A percentile compares a stretch with the other conserved stretches of the same genome.
phyloP scores from a whole-genome alignment of 2,888 invertebrate genomes.

The Polylopha cassiicola region DNA sequence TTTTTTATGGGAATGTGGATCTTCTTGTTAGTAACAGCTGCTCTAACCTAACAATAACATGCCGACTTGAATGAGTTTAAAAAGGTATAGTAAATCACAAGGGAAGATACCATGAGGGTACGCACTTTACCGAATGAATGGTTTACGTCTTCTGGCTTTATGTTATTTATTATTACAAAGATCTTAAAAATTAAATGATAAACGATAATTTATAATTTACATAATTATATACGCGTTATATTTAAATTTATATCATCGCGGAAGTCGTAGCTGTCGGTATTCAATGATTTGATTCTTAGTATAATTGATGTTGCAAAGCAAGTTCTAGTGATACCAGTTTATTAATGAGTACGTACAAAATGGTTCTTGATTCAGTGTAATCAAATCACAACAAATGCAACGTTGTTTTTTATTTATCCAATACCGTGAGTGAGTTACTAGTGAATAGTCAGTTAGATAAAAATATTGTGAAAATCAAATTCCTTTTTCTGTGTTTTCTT shows the following conservation, averaged over 20 bases:
- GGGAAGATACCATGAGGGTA: conserved; percentile 33
- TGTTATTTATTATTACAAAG: not conserved
- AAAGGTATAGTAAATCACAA: conserved; percentile 39
- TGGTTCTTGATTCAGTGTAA: too few species aligned
- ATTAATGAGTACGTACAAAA: too few species aligned
- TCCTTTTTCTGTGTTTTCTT: too few species aligned
- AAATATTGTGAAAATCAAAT: too few species aligned
- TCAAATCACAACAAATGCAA: too few species aligned
- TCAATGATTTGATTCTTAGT: conserved; percentile 4
- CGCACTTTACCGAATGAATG: not conserved
- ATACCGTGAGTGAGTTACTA: too few species aligned
- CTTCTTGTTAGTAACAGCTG: conserved; percentile 55
- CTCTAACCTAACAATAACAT: conserved; percentile 38
- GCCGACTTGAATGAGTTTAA: conserved; percentile 33
- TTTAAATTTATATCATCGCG: conserved; percentile 1
- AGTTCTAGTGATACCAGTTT: conserved; percentile 5
- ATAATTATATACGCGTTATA: conserved; percentile 4
- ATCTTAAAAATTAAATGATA: not conserved
- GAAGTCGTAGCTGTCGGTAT: conserved; percentile 1
- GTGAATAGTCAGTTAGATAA: too few species aligned
- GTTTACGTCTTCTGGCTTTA: too few species aligned
- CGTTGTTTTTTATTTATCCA: too few species aligned
- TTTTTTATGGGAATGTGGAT: conserved; percentile 43
- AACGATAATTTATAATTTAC: conserved; percentile 3
- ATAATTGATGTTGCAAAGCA: conserved; percentile 4